Evolutionary conservation across 2,797 vertebrate genomes (phyloP).

Genomic region (Microchirus variegatus): DNA sequence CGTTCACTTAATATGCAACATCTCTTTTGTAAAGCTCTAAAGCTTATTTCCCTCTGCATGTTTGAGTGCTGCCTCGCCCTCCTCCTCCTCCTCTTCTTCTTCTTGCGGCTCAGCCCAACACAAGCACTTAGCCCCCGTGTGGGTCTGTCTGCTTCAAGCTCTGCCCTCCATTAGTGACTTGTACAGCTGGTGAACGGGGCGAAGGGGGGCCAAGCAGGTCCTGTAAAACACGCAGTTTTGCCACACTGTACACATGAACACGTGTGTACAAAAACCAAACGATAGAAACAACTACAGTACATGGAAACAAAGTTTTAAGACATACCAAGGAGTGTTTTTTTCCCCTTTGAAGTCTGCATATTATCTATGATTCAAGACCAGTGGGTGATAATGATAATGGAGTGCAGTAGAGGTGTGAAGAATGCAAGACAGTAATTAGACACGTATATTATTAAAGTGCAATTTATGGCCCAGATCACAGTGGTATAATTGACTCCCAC

Average conservation of each 20-base stretch:
- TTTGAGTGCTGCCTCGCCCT: constrained; percentile 16
- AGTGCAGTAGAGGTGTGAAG: constrained; percentile 55
- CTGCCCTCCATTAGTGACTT: constrained; percentile 55
- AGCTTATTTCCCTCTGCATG: constrained; percentile 14
- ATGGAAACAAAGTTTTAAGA: background rate
- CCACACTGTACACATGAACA: background rate
- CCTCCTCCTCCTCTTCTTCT: constrained; percentile 7
- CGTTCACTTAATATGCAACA: constrained; percentile 21
- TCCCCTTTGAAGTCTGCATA: constrained; percentile 15
- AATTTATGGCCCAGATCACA: constrained; percentile 61
- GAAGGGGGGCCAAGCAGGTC: too few relatives aligned
- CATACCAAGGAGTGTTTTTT: constrained; percentile 19
- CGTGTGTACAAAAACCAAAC: background rate
- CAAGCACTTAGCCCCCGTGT: constrained; percentile 24
- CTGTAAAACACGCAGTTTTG: constrained; percentile 23
- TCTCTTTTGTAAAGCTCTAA: constrained; percentile 15
- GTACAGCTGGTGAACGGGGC: constrained; percentile 39
- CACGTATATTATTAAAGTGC: constrained; percentile 67
- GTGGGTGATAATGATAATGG: constrained; percentile 60
- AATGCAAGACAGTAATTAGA: constrained; percentile 64
- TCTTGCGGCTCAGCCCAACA: constrained; percentile 4
- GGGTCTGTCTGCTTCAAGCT: constrained; percentile 12
- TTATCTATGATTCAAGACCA: constrained; percentile 42
- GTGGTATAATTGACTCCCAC: constrained; percentile 63
- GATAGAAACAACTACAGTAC: background rate